These are phyloP conservation scores for Cyrtorhinus lividipennis DNA, from an alignment of 1,140 invertebrate species.

Conservation along the genomic window DNA sequence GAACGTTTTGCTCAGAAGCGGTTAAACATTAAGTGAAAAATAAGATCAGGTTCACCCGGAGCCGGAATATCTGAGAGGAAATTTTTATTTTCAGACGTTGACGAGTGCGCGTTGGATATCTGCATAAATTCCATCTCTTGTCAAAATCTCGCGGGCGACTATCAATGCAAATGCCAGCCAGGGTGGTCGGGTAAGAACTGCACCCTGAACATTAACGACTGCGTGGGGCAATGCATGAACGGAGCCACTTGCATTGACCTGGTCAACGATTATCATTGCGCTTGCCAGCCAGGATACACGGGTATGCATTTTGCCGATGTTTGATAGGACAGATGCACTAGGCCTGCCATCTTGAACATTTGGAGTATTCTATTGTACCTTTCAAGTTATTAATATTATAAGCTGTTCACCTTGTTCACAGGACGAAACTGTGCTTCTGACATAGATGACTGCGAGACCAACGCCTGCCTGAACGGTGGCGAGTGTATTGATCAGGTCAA, in stretches of 20 bases:
- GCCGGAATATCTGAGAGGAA: no score
- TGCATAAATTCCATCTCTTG: constrained; percentile 72
- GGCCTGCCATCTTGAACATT: constrained; percentile 3
- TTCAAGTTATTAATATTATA: no score
- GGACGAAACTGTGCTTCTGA: constrained; percentile 50
- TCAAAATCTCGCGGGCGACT: constrained; percentile 65
- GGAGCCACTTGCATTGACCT: constrained; percentile 73
- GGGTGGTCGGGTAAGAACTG: constrained; percentile 82
- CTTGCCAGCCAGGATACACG: constrained; percentile 64
- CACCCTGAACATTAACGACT: constrained; percentile 77
- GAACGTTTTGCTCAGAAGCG: no score
- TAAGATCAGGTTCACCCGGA: no score
- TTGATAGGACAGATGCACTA: no score
- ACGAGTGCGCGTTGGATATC: constrained; percentile 46
- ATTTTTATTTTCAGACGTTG: constrained; percentile 39
- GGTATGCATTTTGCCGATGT: no score
- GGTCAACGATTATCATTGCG: constrained; percentile 68
- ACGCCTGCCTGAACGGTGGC: constrained; percentile 71
- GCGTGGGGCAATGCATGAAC: constrained; percentile 72
- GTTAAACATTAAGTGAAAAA: no score
- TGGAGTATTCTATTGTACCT: neutral
- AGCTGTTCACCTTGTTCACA: constrained; percentile 23
- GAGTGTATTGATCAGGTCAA: constrained; percentile 69
- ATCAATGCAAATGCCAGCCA: constrained; percentile 59
- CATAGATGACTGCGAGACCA: constrained; percentile 54